Conservation (phyloP, 1,140 invertebrate genomes). For the Pachyrhynchus sulphureomaculatus region DNA sequence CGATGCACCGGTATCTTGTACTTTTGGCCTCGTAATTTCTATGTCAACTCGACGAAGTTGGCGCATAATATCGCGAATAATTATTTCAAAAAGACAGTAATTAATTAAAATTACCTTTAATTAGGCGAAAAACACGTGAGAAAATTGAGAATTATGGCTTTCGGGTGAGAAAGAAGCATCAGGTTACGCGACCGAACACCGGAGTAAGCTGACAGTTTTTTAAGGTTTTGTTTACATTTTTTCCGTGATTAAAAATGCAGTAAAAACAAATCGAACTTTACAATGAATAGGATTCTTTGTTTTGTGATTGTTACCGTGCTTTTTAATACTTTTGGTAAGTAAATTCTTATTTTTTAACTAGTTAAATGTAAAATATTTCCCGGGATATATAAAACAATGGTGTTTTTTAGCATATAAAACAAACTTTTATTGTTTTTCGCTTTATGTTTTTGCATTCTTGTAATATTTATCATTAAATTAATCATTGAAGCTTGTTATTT, state of each 20-base stretch:
- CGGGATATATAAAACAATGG: not conserved
- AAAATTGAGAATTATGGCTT: not conserved
- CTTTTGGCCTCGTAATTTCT: constrained; percentile 9
- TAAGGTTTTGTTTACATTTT: not conserved
- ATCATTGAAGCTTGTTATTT: too few species aligned
- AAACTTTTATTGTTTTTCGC: too few species aligned
- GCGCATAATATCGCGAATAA: not conserved
- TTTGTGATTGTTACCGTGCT: not conserved
- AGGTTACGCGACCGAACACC: not conserved
- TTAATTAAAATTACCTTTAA: not conserved
- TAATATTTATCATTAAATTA: too few species aligned
- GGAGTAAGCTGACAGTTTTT: not conserved
- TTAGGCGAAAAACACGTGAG: not conserved
- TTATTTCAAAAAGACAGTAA: not conserved
- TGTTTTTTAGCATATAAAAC: too few species aligned
- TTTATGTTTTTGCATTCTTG: too few species aligned
- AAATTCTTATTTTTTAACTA: too few species aligned
- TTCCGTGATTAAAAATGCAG: not conserved
- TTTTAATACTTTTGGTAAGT: constrained; percentile 8
- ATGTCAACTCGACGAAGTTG: not conserved
- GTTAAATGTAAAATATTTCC: too few species aligned
- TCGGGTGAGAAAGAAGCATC: not conserved
- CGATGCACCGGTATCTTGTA: constrained; percentile 6
- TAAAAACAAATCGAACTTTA: not conserved
- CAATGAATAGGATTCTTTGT: constrained; percentile 15